Conservation (phyloP, 2,113 vertebrate genomes). For the Piaya cayana region DNA sequence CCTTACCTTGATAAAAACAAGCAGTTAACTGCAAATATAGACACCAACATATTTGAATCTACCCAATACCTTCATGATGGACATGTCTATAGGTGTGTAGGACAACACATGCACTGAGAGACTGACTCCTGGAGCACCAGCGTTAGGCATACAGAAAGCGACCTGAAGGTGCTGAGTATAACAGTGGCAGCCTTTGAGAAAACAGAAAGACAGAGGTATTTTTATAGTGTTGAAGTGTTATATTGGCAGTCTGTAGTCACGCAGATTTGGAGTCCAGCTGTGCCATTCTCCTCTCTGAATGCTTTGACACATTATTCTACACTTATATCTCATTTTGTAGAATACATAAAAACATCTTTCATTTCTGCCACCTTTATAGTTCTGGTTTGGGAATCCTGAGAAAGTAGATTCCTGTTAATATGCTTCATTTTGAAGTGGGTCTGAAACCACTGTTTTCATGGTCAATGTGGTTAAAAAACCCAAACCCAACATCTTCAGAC, state of each 20-base stretch:
- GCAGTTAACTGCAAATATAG: background rate
- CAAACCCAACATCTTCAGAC: background rate
- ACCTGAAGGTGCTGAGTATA: background rate
- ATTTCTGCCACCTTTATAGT: background rate
- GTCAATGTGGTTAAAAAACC: background rate
- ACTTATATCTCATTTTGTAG: background rate
- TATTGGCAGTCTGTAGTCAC: background rate
- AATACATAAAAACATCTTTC: background rate
- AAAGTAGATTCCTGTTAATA: background rate
- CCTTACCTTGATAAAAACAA: background rate
- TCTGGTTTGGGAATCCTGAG: background rate
- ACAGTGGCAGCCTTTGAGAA: background rate
- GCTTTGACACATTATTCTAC: background rate
- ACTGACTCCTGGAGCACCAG: background rate
- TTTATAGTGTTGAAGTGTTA: background rate
- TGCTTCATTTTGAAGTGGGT: background rate
- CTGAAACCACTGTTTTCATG: background rate
- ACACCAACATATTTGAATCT: background rate
- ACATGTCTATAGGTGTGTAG: background rate
- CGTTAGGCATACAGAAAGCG: background rate
- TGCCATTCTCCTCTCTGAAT: background rate
- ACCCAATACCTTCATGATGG: background rate
- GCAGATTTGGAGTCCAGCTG: background rate
- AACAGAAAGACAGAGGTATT: background rate
- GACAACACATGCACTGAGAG: background rate